Conservation (phyloP, 2,113 vertebrate genomes). For the Erinaceus europaeus region DNA sequence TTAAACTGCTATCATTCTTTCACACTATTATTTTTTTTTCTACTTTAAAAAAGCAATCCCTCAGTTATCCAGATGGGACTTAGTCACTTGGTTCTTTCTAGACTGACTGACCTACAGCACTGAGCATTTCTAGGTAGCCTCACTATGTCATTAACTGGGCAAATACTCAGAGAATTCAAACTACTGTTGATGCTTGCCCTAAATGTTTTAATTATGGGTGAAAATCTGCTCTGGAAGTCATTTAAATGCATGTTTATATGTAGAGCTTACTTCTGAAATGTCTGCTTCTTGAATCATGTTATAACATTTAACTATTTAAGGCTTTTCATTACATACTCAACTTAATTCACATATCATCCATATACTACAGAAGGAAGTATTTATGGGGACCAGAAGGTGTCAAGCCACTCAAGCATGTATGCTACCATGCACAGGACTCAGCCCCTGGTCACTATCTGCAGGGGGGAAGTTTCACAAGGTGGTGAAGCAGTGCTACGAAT, state of each 20-base stretch:
- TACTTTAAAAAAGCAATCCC: slow-evolving; percentile 16
- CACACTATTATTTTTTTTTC: background rate
- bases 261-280: slow-evolving; percentile 18
- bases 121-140: background rate
- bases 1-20: background rate
- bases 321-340: background rate
- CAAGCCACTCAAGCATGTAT: too few relatives aligned
- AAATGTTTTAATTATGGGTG: slow-evolving; percentile 25
- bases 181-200: slow-evolving; percentile 16
- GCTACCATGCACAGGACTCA: too few relatives aligned
- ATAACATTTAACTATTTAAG: background rate
- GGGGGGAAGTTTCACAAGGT: too few relatives aligned
- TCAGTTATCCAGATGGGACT: background rate
- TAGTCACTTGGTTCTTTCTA: slow-evolving; percentile 42
- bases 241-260: background rate
- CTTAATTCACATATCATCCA: background rate
- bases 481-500: too few relatives aligned
- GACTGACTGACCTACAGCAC: background rate
- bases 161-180: slow-evolving; percentile 24
- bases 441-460: too few relatives aligned
- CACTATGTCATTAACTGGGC: background rate
- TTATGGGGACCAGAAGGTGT: background rate
- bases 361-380: background rate
- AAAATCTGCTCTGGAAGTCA: slow-evolving; percentile 7
- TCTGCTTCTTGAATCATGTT: background rate